Percentiles rank a stretch among this genome's conserved stretches.
phyloP scores from a whole-genome alignment of 2,888 invertebrate genomes.

The Archips crataeganus region DNA sequence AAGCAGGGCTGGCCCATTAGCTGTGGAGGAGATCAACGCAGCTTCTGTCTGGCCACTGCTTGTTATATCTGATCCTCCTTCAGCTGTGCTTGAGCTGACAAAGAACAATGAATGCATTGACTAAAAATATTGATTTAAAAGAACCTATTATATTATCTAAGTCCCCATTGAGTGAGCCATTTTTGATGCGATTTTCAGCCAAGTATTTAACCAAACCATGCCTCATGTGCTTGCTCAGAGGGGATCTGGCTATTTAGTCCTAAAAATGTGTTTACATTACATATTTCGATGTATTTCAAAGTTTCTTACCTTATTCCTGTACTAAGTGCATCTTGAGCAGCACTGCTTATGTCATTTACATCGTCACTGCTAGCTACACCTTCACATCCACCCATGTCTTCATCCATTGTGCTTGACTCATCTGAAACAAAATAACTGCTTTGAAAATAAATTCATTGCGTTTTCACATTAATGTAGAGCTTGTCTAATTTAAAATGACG shows the following conservation, averaged over 20 bases:
- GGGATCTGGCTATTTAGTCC: too few species aligned
- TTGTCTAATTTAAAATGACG: too few species aligned
- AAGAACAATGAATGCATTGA: neutral
- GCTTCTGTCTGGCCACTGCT: conserved; percentile 78
- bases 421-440: conserved; percentile 54
- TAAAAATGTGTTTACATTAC: too few species aligned
- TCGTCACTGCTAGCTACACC: conserved; percentile 83
- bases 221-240: too few species aligned
- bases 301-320: conserved; percentile 75
- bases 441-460: neutral
- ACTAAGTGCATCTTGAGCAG: conserved; percentile 74
- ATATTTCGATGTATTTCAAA: neutral
- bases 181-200: too few species aligned
- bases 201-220: too few species aligned
- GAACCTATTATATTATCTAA: too few species aligned
- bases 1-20: conserved; percentile 73
- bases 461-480: too few species aligned
- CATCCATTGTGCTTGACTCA: conserved; percentile 83
- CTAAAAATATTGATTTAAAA: too few species aligned
- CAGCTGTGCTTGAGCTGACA: conserved; percentile 78
- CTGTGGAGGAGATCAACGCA: conserved; percentile 76
- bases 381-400: conserved; percentile 81
- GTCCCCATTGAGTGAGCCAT: too few species aligned
- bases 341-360: conserved; percentile 82
- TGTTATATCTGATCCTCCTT: conserved; percentile 76